These are phyloP conservation scores for Porites evermanni DNA, from an alignment of 92 coral and sea anemone genomes.

Conservation along the genomic window DNA sequence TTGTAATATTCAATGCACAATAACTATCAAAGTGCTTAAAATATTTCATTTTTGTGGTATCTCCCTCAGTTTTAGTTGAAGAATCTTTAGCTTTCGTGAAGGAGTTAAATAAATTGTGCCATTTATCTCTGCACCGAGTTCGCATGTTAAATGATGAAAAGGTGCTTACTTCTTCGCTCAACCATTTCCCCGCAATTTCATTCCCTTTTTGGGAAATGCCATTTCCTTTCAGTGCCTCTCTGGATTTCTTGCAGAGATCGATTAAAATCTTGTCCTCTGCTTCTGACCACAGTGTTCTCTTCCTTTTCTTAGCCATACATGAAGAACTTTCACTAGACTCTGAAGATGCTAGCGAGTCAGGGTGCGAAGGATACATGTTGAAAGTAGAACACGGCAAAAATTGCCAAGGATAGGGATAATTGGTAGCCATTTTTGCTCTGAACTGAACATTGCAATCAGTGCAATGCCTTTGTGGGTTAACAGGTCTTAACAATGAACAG, in stretches of 20 bases:
- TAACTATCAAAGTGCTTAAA: not conserved
- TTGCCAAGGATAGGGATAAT: not conserved
- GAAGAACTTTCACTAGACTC: not conserved
- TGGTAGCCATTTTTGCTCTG: too few relatives aligned
- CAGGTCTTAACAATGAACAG: not conserved
- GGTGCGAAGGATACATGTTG: not conserved
- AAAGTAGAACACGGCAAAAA: not conserved
- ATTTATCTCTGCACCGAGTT: not conserved
- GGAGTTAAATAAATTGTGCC: too few relatives aligned
- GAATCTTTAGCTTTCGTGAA: slow-evolving; percentile 8
- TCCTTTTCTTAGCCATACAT: not conserved
- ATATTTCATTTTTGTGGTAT: not conserved
- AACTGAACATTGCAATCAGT: too few relatives aligned
- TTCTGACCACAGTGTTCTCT: not conserved
- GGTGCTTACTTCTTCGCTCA: too few relatives aligned
- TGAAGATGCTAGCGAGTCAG: slow-evolving; percentile 1
- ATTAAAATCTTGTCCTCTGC: not conserved
- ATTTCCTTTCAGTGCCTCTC: not conserved
- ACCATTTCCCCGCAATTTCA: not conserved
- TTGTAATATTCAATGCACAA: too few relatives aligned
- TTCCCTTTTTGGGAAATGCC: not conserved
- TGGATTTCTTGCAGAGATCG: slow-evolving; percentile 4
- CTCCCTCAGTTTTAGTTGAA: not conserved
- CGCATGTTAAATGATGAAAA: not conserved
- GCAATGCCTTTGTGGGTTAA: not conserved